Conservation (phyloP, 2,797 vertebrate species). For the Synanceia verrucosa region DNA sequence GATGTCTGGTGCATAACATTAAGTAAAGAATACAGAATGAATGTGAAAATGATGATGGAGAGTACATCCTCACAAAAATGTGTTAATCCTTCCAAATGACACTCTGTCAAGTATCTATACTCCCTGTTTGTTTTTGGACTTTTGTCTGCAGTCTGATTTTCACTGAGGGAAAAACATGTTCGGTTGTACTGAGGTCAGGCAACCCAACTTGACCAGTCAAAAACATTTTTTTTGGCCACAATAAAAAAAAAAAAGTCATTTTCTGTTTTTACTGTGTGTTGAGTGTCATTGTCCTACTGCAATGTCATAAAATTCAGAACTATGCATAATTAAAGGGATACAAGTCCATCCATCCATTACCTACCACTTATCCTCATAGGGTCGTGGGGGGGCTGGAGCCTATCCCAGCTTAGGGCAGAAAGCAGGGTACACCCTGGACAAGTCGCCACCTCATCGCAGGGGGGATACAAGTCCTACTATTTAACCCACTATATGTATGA, state of each 20-base stretch:
- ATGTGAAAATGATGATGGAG: neutral
- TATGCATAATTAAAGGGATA: slow-evolving; percentile 14
- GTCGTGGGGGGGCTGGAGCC: no score
- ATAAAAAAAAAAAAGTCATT: slow-evolving; percentile 7
- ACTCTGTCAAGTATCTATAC: slow-evolving; percentile 11
- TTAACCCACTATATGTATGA: neutral
- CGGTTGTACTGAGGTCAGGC: slow-evolving; percentile 30
- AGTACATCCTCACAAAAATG: slow-evolving; percentile 16
- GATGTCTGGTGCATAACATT: neutral
- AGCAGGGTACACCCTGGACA: no score
- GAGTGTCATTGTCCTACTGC: slow-evolving; percentile 27
- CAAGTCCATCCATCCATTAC: neutral
- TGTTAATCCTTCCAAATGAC: slow-evolving; percentile 15
- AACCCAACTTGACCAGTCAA: slow-evolving; percentile 32
- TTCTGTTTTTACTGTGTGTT: slow-evolving; percentile 29
- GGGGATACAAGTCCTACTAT: neutral
- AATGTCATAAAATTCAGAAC: slow-evolving; percentile 36
- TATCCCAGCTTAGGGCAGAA: no score
- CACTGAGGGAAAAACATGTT: slow-evolving; percentile 30
- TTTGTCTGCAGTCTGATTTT: slow-evolving; percentile 11
- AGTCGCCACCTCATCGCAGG: no score
- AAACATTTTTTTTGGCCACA: slow-evolving; percentile 58
- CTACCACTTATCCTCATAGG: no score
- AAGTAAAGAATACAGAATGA: neutral
- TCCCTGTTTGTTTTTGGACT: slow-evolving; percentile 16